These are phyloP conservation scores for Phalacrocorax brasilianus DNA, from an alignment of 2,113 vertebrate genomes.

Conservation along the genomic window DNA sequence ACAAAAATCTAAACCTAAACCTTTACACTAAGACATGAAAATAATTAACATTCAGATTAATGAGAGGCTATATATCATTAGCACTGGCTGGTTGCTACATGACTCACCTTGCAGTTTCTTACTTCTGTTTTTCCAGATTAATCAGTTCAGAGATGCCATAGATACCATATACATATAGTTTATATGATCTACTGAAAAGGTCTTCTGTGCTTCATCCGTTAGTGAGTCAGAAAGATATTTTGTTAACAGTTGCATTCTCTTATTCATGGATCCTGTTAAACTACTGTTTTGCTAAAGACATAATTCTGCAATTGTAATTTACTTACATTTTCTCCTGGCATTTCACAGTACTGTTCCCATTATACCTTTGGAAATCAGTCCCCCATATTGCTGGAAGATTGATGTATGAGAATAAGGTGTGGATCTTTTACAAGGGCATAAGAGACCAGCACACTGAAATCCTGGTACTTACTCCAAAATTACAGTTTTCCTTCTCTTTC, in stretches of 20 bases:
- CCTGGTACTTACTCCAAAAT: not conserved
- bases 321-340: not conserved
- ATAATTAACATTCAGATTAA: not conserved
- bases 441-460: not conserved
- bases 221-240: not conserved
- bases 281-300: not conserved
- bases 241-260: not conserved
- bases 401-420: not conserved
- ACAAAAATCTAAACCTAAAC: no score
- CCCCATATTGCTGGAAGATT: not conserved
- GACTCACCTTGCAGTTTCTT: not conserved
- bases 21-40: not conserved
- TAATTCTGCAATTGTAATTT: not conserved
- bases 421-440: not conserved
- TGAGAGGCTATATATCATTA: accelerated
- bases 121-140: not conserved
- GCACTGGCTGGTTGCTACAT: not conserved
- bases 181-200: not conserved
- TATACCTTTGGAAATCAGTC: not conserved
- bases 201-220: not conserved
- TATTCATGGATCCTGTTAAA: not conserved
- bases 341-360: not conserved
- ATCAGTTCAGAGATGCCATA: not conserved
- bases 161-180: not conserved
- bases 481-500: not conserved